Percentiles rank a stretch among this genome's conserved stretches.
phyloP scores from a whole-genome alignment of 2,888 invertebrate species.

The Orthonychiurus folsomi region DNA sequence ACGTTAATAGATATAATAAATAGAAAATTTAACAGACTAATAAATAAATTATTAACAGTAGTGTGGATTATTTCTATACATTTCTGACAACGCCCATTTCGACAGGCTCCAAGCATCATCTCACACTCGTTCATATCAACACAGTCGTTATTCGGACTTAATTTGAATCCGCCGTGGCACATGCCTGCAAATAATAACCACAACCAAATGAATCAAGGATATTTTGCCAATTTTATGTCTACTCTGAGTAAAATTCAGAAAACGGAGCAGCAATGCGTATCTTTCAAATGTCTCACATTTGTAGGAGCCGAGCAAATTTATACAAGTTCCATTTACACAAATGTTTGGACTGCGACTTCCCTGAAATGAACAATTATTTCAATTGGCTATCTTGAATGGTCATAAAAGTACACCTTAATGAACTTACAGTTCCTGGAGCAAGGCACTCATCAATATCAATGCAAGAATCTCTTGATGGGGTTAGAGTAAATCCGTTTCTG shows the following conservation, averaged over 20 bases:
- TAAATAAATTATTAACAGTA: too few relatives aligned
- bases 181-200: constrained; percentile 62
- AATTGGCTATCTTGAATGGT: not conserved
- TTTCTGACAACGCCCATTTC: constrained; percentile 76
- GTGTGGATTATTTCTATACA: too few relatives aligned
- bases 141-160: constrained; percentile 68
- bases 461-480: constrained; percentile 58
- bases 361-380: constrained; percentile 4
- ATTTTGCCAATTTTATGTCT: not conserved
- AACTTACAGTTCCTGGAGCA: not conserved
- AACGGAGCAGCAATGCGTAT: too few relatives aligned
- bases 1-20: too few relatives aligned
- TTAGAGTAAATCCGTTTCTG: constrained; percentile 61
- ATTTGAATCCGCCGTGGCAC: constrained; percentile 66
- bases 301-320: constrained; percentile 67
- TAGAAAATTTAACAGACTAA: too few relatives aligned
- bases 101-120: constrained; percentile 64
- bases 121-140: constrained; percentile 61
- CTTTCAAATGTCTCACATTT: constrained; percentile 56
- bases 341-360: constrained; percentile 56
- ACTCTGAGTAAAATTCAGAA: too few relatives aligned
- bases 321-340: constrained; percentile 69
- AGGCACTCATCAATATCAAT: constrained; percentile 46
- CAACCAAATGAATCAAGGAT: too few relatives aligned
- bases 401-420: not conserved